These are phyloP conservation scores for Parapsyche elsis DNA, from an alignment of 1,140 invertebrate species.

Conservation along the genomic window DNA sequence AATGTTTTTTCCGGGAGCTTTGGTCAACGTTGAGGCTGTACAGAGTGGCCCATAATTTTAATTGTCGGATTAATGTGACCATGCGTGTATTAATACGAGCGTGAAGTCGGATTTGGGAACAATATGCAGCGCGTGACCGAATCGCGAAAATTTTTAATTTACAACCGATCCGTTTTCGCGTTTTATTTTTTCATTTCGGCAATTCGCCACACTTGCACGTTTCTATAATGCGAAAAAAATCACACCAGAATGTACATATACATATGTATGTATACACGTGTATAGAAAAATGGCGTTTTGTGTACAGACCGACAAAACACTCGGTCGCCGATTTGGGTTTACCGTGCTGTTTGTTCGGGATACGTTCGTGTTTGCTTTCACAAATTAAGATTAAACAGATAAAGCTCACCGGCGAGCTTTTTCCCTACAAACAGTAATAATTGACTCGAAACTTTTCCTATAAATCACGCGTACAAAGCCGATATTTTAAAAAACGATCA, in stretches of 20 bases:
- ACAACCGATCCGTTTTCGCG: background rate
- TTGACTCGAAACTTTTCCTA: background rate
- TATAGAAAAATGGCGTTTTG: background rate
- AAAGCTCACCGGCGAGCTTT: background rate
- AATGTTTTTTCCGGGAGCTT: background rate
- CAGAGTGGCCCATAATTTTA: constrained; percentile 3
- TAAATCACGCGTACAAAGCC: too few species aligned
- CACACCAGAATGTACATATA: too few species aligned
- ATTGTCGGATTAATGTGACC: background rate
- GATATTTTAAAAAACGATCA: too few species aligned
- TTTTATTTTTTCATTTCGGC: too few species aligned
- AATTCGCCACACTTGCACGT: too few species aligned
- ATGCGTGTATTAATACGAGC: background rate
- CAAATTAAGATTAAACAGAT: constrained; percentile 30
- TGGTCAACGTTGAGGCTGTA: background rate
- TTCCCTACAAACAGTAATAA: background rate
- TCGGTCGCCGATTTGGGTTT: background rate
- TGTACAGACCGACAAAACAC: background rate
- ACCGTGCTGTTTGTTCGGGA: constrained; percentile 2
- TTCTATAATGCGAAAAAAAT: too few species aligned
- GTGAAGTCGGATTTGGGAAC: background rate
- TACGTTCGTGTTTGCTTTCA: constrained; percentile 1
- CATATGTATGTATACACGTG: too few species aligned
- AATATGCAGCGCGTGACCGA: too few species aligned
- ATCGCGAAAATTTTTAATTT: constrained; percentile 8